Conservation (phyloP, 2,113 vertebrate genomes). For the Stomatorhinus ivindoensis region DNA sequence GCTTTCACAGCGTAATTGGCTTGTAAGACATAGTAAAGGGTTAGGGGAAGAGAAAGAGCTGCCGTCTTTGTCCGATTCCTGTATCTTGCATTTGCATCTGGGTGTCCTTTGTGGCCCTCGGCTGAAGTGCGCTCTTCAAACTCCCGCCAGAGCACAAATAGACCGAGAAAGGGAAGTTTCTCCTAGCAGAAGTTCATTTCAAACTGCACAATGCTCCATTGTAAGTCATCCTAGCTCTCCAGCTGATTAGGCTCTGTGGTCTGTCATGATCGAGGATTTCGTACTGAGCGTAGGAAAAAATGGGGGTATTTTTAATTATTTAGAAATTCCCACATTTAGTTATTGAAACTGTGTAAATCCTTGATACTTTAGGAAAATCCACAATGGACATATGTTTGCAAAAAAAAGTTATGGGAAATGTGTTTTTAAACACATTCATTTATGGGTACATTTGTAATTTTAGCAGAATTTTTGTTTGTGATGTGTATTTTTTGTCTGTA, state of each 20-base stretch:
- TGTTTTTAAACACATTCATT: not conserved
- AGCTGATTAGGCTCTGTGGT: not conserved
- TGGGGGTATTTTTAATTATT: not conserved
- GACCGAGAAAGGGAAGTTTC: not conserved
- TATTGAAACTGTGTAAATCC: not conserved
- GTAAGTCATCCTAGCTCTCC: not conserved
- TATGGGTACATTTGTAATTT: not conserved
- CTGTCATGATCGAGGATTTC: not conserved
- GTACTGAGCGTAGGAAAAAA: not conserved
- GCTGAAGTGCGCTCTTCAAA: not conserved
- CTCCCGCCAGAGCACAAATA: not conserved
- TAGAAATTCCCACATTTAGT: too few relatives aligned
- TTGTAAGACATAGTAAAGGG: not conserved
- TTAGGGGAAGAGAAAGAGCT: not conserved
- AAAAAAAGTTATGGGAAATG: not conserved
- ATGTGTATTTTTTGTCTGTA: not conserved
- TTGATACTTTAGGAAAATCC: not conserved
- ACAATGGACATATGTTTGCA: not conserved
- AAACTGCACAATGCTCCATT: not conserved
- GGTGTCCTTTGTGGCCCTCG: not conserved
- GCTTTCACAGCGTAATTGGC: constrained; percentile 16
- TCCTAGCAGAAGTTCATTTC: not conserved
- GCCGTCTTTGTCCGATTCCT: not conserved
- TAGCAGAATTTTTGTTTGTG: not conserved
- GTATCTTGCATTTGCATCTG: not conserved